Percentiles rank a stretch among this genome's conserved stretches.
Evolutionary conservation across 2,888 invertebrate genomes (phyloP).

Genomic region (Caenorhabditis sp.): DNA sequence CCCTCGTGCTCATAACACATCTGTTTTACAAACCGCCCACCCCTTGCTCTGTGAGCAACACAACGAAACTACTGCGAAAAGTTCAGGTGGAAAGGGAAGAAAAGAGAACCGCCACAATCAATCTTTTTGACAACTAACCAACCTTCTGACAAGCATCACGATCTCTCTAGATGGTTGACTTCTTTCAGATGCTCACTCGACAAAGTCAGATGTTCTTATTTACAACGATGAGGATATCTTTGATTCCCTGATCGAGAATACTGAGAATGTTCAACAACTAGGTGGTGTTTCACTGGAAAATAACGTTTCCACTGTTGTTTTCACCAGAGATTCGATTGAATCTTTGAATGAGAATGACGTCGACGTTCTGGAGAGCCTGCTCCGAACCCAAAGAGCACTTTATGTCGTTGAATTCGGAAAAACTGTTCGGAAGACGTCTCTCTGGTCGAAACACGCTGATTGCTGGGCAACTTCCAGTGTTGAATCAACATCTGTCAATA

Average conservation of each 20-base stretch:
- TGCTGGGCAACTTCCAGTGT: slow-evolving; percentile 72
- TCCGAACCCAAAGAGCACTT: slow-evolving; percentile 66
- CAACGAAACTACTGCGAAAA: slow-evolving; percentile 39
- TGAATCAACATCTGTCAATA: slow-evolving; percentile 43
- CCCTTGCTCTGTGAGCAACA: slow-evolving; percentile 38
- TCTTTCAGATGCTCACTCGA: slow-evolving; percentile 32
- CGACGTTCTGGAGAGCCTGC: slow-evolving; percentile 58
- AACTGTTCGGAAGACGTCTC: slow-evolving; percentile 53
- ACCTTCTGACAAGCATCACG: background rate
- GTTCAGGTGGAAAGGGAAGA: slow-evolving; percentile 13
- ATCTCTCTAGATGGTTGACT: slow-evolving; percentile 10
- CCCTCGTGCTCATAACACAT: slow-evolving; percentile 54
- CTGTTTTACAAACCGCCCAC: slow-evolving; percentile 61
- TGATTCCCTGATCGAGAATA: background rate
- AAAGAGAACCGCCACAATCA: slow-evolving; percentile 17
- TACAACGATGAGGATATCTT: slow-evolving; percentile 3
- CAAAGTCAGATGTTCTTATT: slow-evolving; percentile 10
- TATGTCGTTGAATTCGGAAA: slow-evolving; percentile 73
- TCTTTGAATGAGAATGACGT: slow-evolving; percentile 70
- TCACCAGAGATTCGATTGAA: slow-evolving; percentile 59
- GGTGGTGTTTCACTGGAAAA: slow-evolving; percentile 2
- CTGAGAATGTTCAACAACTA: slow-evolving; percentile 14
- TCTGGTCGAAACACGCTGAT: slow-evolving; percentile 37
- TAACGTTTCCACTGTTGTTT: slow-evolving; percentile 65
- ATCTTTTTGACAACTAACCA: slow-evolving; percentile 34